phyloP scores from a whole-genome alignment of 2,888 invertebrate genomes.

The Drosophila robusta region DNA sequence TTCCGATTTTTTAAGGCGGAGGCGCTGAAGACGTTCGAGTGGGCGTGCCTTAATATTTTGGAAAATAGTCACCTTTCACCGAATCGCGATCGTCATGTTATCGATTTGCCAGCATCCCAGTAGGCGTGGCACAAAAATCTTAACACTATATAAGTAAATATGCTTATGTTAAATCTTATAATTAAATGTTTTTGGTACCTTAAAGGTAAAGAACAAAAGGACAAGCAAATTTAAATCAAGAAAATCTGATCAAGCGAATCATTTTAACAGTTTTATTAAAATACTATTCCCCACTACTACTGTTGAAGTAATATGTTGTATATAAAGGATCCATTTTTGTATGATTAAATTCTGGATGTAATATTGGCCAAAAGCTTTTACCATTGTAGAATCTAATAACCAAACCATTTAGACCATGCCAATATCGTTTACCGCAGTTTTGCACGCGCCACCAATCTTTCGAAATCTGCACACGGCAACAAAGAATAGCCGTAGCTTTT shows the following conservation, averaged over 20 bases:
- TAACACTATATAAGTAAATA: no score
- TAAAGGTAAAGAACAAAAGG: no score
- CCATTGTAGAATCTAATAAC: constrained; percentile 26
- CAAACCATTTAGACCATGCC: constrained; percentile 51
- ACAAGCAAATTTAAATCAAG: background rate
- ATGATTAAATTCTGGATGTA: background rate
- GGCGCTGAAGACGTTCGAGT: no score
- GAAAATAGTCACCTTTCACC: no score
- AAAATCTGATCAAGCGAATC: background rate
- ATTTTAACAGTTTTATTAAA: background rate
- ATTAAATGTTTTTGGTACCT: no score
- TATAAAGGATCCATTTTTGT: background rate
- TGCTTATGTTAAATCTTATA: no score
- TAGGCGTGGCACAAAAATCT: no score
- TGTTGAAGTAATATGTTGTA: background rate
- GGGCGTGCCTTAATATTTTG: no score
- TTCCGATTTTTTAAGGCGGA: no score
- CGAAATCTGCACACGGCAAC: constrained; percentile 60
- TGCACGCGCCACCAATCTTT: constrained; percentile 59
- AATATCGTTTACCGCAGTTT: constrained; percentile 47
- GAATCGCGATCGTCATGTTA: no score
- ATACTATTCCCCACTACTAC: no score
- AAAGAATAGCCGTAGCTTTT: constrained; percentile 63
- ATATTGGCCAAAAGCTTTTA: constrained; percentile 10
- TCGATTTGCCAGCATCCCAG: no score